phyloP scores from a whole-genome alignment of 2,888 invertebrate genomes.

The Anorthoa munda region DNA sequence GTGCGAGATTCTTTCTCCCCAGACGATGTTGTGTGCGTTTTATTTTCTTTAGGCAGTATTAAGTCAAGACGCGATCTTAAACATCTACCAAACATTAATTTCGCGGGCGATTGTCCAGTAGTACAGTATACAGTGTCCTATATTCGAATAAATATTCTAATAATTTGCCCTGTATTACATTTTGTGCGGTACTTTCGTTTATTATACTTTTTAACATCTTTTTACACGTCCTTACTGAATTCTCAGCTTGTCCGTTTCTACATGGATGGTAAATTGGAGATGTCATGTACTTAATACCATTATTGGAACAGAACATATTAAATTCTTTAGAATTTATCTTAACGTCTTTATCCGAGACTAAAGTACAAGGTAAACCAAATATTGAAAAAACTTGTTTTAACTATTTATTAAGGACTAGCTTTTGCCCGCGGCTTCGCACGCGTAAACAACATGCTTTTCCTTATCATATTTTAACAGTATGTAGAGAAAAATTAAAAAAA shows the following conservation, averaged over 20 bases:
- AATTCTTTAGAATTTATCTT: not conserved
- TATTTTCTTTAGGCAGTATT: not conserved
- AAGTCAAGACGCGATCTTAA: not conserved
- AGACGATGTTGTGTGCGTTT: not conserved
- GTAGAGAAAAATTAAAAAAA: no score
- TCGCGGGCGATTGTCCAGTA: not conserved
- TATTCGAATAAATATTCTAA: constrained; percentile 1
- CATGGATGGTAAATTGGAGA: constrained; percentile 9
- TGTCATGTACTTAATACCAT: constrained; percentile 5
- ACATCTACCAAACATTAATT: not conserved
- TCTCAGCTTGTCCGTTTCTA: not conserved
- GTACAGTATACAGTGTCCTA: not conserved
- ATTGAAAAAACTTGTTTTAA: no score
- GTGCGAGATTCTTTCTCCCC: not conserved
- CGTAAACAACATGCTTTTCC: no score
- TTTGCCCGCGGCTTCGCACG: no score
- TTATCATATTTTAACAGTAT: no score
- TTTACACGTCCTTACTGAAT: constrained; percentile 3
- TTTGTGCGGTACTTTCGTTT: not conserved
- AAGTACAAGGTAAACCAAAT: no score
- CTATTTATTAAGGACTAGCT: no score
- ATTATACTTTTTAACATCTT: constrained; percentile 1
- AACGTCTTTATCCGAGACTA: no score
- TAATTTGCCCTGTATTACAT: not conserved
- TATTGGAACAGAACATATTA: not conserved